phyloP scores from a whole-genome alignment of 1,140 invertebrate genomes.

The Zaprionus ghesquierei region DNA sequence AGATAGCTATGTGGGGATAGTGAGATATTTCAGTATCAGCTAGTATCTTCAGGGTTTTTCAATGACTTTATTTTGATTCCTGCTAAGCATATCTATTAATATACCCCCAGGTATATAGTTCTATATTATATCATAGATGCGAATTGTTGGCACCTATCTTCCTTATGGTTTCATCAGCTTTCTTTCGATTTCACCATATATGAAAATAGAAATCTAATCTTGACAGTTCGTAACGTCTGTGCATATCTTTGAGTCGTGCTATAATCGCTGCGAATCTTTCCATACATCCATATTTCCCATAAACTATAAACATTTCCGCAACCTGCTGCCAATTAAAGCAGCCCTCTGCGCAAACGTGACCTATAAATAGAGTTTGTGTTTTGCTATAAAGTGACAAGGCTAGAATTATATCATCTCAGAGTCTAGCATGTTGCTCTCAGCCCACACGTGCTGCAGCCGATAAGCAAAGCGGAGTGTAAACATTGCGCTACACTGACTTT shows the following conservation, averaged over 20 bases:
- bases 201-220: not conserved
- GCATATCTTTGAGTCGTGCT: not conserved
- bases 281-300: not conserved
- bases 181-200: not conserved
- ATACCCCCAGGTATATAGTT: not conserved
- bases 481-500: not conserved
- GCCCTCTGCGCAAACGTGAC: slow-evolving; percentile 13
- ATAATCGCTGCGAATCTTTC: not conserved
- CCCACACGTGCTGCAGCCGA: not conserved
- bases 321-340: not conserved
- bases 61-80: not conserved
- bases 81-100: not conserved
- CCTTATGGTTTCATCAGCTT: not conserved
- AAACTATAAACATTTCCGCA: not conserved
- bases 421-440: not conserved
- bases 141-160: not conserved
- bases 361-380: not conserved
- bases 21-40: not conserved
- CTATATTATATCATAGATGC: not conserved
- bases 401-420: not conserved
- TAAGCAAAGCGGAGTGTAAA: not conserved
- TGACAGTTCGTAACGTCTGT: not conserved
- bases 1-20: not conserved
- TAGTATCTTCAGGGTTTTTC: not conserved
- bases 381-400: not conserved